These are phyloP conservation scores for Trypoxylus dichotomus DNA, from an alignment of 1,140 invertebrate genomes.

Conservation along the genomic window DNA sequence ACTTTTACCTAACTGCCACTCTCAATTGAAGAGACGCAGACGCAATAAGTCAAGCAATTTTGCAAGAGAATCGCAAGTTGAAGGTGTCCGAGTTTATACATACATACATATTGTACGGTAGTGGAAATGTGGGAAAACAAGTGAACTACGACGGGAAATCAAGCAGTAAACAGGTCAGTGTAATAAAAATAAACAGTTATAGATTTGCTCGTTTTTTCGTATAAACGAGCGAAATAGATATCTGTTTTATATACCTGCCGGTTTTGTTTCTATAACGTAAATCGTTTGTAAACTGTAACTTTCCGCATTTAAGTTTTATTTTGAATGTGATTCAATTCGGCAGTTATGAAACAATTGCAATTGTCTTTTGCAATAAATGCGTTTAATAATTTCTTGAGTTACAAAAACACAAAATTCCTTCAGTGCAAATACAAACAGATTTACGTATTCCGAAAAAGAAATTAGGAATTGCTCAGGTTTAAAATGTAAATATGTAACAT, in stretches of 20 bases:
- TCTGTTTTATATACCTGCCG: not conserved
- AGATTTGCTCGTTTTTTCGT: not conserved
- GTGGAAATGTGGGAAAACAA: conserved; percentile 8
- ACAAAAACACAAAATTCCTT: too few relatives aligned
- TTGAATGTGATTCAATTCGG: too few relatives aligned
- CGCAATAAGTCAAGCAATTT: conserved; percentile 21
- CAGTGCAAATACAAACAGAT: too few relatives aligned
- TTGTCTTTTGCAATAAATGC: too few relatives aligned
- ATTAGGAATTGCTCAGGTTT: too few relatives aligned
- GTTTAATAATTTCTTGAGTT: too few relatives aligned
- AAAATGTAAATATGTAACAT: too few relatives aligned
- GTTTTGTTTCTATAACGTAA: not conserved
- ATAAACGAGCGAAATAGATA: not conserved
- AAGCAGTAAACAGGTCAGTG: not conserved
- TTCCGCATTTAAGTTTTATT: too few relatives aligned
- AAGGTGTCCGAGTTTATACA: not conserved
- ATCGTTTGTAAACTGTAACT: not conserved
- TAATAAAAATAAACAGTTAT: not conserved
- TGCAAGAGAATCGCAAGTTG: not conserved
- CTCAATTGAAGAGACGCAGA: conserved; percentile 18
- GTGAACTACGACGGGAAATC: not conserved
- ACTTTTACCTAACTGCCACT: conserved; percentile 19
- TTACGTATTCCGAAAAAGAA: too few relatives aligned
- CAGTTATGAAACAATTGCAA: too few relatives aligned
- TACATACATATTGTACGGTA: not conserved